These are phyloP conservation scores for Eurytoma californica DNA, from an alignment of 2,888 invertebrate genomes.

Conservation along the genomic window DNA sequence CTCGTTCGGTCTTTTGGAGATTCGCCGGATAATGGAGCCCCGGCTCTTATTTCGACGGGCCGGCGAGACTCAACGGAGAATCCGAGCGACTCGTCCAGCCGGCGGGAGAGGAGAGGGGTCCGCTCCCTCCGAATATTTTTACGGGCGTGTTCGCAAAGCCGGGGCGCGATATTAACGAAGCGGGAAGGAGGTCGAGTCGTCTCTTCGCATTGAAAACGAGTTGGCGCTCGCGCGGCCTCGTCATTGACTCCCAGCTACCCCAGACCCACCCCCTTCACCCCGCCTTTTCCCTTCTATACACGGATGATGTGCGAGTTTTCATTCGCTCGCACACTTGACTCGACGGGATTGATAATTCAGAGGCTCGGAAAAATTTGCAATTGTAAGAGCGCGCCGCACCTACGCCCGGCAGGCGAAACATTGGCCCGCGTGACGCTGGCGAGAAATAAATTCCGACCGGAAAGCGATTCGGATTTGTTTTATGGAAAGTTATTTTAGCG, in stretches of 20 bases:
- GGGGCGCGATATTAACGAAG: slow-evolving; percentile 39
- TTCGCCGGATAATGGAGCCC: too few relatives aligned
- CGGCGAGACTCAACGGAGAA: too few relatives aligned
- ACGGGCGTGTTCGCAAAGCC: slow-evolving; percentile 37
- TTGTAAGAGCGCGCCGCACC: slow-evolving; percentile 22
- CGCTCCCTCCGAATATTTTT: slow-evolving; percentile 36
- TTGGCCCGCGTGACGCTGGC: slow-evolving; percentile 32
- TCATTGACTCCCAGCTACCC: slow-evolving; percentile 22
- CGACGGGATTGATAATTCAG: slow-evolving; percentile 38
- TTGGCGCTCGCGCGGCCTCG: slow-evolving; percentile 16
- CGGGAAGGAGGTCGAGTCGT: slow-evolving; percentile 45
- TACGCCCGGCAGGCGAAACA: slow-evolving; percentile 15
- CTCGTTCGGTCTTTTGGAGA: too few relatives aligned
- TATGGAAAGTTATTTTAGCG: slow-evolving; percentile 14
- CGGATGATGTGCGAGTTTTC: not conserved
- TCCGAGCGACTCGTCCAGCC: too few relatives aligned
- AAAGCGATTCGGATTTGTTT: slow-evolving; percentile 23
- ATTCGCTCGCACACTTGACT: slow-evolving; percentile 16
- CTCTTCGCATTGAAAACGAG: slow-evolving; percentile 49
- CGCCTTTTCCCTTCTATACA: slow-evolving; percentile 10
- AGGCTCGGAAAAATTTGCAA: slow-evolving; percentile 42
- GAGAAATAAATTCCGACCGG: slow-evolving; percentile 26
- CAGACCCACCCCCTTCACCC: not conserved
- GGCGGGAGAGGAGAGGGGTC: too few relatives aligned
- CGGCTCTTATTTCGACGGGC: too few relatives aligned